These are phyloP conservation scores for Corythornis madagascariensis DNA, from an alignment of 2,113 vertebrate species.

Conservation along the genomic window DNA sequence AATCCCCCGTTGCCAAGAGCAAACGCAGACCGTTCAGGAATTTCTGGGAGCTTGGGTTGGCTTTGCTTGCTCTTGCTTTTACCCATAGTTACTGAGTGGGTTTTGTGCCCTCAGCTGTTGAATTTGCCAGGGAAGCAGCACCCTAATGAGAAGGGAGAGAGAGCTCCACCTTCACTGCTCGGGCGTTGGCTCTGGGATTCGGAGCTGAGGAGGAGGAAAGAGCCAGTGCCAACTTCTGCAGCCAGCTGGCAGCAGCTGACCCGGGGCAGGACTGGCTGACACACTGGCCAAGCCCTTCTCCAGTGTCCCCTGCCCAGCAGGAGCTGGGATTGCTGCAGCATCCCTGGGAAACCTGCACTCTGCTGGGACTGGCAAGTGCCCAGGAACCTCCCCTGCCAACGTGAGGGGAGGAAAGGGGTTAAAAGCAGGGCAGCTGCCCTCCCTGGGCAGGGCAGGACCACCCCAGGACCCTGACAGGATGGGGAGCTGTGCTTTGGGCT, in stretches of 20 bases:
- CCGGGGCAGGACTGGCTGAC: not conserved
- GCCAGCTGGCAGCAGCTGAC: slow-evolving; percentile 2
- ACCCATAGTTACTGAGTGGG: not conserved
- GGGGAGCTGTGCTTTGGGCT: not conserved
- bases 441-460: not conserved
- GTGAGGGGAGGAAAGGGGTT: not conserved
- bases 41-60: not conserved
- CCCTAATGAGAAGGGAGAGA: not conserved
- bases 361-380: not conserved
- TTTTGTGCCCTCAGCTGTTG: not conserved
- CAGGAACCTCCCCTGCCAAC: not conserved
- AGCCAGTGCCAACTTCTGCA: not conserved
- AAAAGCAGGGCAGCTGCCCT: not conserved
- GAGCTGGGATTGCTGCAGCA: rapidly evolving
- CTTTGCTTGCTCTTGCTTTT: not conserved
- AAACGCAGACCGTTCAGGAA: not conserved
- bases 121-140: not conserved
- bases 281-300: not conserved
- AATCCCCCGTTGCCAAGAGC: not conserved
- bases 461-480: rapidly evolving
- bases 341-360: not conserved
- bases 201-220: not conserved
- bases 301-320: not conserved
- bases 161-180: not conserved
- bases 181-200: rapidly evolving